A percentile compares a stretch with the other conserved stretches of the same genome.
Evolutionary conservation across 2,797 vertebrate species (phyloP).

Genomic region (Megaceryle alcyon): DNA sequence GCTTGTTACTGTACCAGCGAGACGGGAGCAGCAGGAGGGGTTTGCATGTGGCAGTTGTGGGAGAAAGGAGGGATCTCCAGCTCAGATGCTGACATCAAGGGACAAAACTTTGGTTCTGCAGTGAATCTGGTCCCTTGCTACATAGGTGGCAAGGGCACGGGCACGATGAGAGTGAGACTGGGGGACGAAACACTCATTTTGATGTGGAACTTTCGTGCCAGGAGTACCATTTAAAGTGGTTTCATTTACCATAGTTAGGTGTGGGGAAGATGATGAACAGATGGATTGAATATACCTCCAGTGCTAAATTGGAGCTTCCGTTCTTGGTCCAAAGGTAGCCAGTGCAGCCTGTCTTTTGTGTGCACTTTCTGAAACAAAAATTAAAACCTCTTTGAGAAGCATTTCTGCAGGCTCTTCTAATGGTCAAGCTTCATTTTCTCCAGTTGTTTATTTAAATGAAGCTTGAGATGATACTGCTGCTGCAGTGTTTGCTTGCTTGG

Average conservation of each 20-base stretch:
- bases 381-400: not conserved
- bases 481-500: not conserved
- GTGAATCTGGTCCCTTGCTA: not conserved
- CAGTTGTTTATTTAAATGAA: not conserved
- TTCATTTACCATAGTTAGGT: not conserved
- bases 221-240: not conserved
- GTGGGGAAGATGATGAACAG: not conserved
- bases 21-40: not conserved
- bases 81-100: not conserved
- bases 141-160: accelerated
- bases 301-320: not conserved
- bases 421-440: not conserved
- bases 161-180: not conserved
- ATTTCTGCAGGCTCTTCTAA: not conserved
- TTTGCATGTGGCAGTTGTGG: not conserved
- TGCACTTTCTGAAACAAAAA: not conserved
- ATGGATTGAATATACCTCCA: not conserved
- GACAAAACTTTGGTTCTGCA: not conserved
- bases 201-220: not conserved
- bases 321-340: not conserved
- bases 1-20: not conserved
- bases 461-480: not conserved
- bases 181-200: not conserved
- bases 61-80: not conserved
- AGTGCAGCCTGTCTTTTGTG: not conserved